These are phyloP conservation scores for Butorides virescens DNA, from an alignment of 2,113 vertebrate genomes.

Conservation along the genomic window DNA sequence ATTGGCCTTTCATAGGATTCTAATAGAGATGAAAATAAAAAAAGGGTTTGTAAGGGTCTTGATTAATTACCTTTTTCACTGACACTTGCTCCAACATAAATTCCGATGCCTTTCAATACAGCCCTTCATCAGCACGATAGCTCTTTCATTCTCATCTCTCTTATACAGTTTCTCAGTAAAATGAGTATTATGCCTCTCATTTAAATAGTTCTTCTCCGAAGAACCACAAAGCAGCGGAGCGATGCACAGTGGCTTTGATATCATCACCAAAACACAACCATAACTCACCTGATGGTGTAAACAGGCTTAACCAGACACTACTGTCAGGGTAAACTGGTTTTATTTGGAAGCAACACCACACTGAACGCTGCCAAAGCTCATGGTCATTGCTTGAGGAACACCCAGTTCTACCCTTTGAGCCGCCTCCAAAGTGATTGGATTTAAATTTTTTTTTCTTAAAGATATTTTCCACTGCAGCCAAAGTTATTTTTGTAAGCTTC, in stretches of 20 bases:
- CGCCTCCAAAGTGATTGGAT: not conserved
- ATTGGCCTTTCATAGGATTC: not conserved
- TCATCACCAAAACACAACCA: not conserved
- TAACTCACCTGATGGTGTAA: not conserved
- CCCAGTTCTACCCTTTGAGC: not conserved
- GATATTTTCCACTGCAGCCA: not conserved
- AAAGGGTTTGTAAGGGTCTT: not conserved
- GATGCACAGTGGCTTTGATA: not conserved
- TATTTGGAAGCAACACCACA: not conserved
- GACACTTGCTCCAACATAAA: not conserved
- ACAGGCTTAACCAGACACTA: not conserved
- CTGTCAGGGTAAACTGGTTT: not conserved
- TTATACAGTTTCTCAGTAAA: not conserved
- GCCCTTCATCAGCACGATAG: not conserved
- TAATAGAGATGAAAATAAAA: not conserved
- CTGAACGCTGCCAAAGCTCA: not conserved
- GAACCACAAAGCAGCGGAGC: not conserved
- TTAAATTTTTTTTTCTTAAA: not conserved
- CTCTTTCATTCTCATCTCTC: not conserved
- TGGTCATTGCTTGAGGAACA: not conserved
- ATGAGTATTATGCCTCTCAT: not conserved
- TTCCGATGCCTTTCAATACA: not conserved
- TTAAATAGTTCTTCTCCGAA: not conserved
- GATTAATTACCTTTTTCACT: slow-evolving; percentile 29
- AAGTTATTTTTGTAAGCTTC: not conserved